Base-by-base conservation (phyloP, 1,140 invertebrate genomes). In the Carcinoscorpius rotundicauda region DNA sequence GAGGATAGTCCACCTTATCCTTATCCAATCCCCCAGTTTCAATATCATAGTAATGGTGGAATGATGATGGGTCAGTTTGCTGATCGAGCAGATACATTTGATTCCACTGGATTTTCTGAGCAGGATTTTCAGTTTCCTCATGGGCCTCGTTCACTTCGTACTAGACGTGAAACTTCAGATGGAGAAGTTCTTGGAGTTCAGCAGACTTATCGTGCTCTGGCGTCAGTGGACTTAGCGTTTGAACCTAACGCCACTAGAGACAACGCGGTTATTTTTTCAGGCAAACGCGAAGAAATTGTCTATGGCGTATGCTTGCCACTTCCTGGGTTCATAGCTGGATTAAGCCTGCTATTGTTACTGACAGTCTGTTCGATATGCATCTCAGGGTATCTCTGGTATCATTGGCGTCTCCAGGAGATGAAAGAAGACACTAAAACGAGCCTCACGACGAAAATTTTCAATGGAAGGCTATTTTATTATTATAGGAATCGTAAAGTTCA, bases 281-380 rank as follows among this genome's bases (percentile, higher is more conserved):
- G 90, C 49, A 82, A 87, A 73, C 81, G 86, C 53, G 89, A 91
- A 76, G 87, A 74, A 5, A 70, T 93, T 2, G 87, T 93, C 1
- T 93, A 95, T 73, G 91, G 91, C 53, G 90, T 95, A 52, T 95
- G 91, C 71, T 82, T 95, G 76, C 90, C 91, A 0, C 86, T 91
- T 49, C 85, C 89, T 0, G 87, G 89, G 29, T 93, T 95, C 73
- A 90, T 90, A 69, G 66, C 63, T 52, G 66, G 66, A 49, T 48
- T 67, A 53, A 63, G 66, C 8, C 52, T 67, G 3, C 11, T 67
- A 6, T 50, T 67, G 48, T 49, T 67, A 6, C 60, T 62, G 1
- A 67, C 63, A 10, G 49, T 64, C 48, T 64, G 66, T 55, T 61
- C 63, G 6, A 29, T 67, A 51, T 64, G 62, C n/a, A 60, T 67